phyloP scores from a whole-genome alignment of 30 jellyfish, hydroid and myxozoan genomes.

The Nemopilema nomurai region DNA sequence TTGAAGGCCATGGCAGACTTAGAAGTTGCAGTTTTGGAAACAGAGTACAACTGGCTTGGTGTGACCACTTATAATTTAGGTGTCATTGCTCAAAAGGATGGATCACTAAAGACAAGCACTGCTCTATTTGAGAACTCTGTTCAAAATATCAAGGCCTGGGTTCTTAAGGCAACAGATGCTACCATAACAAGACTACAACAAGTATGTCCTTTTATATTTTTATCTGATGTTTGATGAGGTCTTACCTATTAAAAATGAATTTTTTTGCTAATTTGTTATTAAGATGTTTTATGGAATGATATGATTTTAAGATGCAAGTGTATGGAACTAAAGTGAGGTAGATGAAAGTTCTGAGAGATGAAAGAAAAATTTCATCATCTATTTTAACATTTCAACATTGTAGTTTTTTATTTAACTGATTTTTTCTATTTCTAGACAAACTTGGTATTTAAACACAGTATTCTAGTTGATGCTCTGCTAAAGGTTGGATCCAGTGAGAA shows the following conservation, averaged over 20 bases:
- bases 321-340: no score
- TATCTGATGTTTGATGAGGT: background rate
- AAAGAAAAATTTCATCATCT: no score
- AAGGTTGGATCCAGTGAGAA: conserved; percentile 15
- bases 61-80: conserved; percentile 43
- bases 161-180: conserved; percentile 19
- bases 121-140: conserved; percentile 7
- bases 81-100: conserved; percentile 30
- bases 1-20: conserved; percentile 12
- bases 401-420: no score
- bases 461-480: conserved; percentile 29
- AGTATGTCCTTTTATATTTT: background rate
- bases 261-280: no score
- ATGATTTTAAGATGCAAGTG: background rate
- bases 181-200: conserved; percentile 27
- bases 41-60: conserved; percentile 55
- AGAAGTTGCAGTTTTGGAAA: background rate
- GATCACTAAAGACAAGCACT: background rate
- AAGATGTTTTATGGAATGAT: background rate
- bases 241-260: no score
- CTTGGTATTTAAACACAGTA: conserved; percentile 22
- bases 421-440: conserved; percentile 20
- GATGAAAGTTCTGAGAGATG: no score
- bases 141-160: conserved; percentile 9
- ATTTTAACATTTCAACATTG: no score